phyloP scores from a whole-genome alignment of 1,140 invertebrate species.

The Geopemphigus sp. region DNA sequence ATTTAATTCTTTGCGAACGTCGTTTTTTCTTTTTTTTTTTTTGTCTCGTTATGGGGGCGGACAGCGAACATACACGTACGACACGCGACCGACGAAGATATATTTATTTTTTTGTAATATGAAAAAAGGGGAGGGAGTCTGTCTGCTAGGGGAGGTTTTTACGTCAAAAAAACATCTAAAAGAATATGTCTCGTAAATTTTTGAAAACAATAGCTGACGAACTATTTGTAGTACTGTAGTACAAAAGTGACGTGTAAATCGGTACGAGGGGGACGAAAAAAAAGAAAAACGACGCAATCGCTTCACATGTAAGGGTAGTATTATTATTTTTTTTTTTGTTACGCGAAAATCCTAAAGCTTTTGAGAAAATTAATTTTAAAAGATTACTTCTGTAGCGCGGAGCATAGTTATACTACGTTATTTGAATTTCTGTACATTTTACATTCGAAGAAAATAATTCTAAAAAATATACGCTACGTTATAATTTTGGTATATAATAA shows the following conservation, averaged over 20 bases:
- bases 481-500: too few relatives aligned
- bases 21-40: constrained; percentile 36
- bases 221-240: constrained; percentile 12
- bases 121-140: constrained; percentile 25
- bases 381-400: background rate
- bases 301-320: background rate
- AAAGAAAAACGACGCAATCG: background rate
- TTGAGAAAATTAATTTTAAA: constrained; percentile 35
- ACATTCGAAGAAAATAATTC: background rate
- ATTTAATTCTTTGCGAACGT: constrained; percentile 19
- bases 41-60: constrained; percentile 22
- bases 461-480: background rate
- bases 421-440: constrained; percentile 10
- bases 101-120: background rate
- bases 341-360: constrained; percentile 22
- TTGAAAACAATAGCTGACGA: constrained; percentile 41
- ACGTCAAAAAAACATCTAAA: constrained; percentile 44
- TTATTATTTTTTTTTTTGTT: constrained; percentile 26
- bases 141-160: constrained; percentile 17
- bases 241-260: constrained; percentile 7
- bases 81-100: constrained; percentile 25
- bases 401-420: background rate
- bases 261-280: background rate
- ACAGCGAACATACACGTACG: constrained; percentile 8
- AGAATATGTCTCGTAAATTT: constrained; percentile 7